Conservation (phyloP, 1,140 invertebrate genomes). For the Drosophila bifasciata region DNA sequence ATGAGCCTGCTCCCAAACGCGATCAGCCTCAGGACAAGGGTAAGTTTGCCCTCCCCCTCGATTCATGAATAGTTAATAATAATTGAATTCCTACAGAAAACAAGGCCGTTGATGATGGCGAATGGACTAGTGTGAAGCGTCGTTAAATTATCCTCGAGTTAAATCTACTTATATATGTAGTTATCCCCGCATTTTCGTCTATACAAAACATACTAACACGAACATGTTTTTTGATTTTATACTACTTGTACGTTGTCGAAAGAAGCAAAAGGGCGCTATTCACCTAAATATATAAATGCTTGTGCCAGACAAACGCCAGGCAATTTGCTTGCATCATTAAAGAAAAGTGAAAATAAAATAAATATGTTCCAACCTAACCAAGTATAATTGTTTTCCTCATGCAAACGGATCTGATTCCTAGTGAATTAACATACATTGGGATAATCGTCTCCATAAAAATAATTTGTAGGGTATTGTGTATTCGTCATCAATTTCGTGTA, state of each 20-base stretch:
- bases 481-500: too few species aligned
- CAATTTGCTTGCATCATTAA: conserved; percentile 16
- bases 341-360: conserved; percentile 57
- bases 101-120: conserved; percentile 76
- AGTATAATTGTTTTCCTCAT: background rate
- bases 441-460: too few species aligned
- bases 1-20: conserved; percentile 66
- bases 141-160: conserved; percentile 57
- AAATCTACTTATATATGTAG: conserved; percentile 23
- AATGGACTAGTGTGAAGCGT: conserved; percentile 82
- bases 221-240: conserved; percentile 48
- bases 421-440: too few species aligned
- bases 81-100: conserved; percentile 58
- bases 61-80: background rate
- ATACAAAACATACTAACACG: conserved; percentile 48
- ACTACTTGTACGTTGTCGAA: conserved; percentile 46
- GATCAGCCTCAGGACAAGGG: conserved; percentile 76
- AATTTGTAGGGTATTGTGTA: too few species aligned
- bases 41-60: conserved; percentile 19
- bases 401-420: background rate
- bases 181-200: conserved; percentile 52
- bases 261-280: conserved; percentile 5
- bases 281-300: conserved; percentile 33
- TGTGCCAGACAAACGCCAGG: conserved; percentile 27
- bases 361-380: conserved; percentile 24